Conservation (phyloP, 2,797 vertebrate genomes). For the Propithecus deckenii region DNA sequence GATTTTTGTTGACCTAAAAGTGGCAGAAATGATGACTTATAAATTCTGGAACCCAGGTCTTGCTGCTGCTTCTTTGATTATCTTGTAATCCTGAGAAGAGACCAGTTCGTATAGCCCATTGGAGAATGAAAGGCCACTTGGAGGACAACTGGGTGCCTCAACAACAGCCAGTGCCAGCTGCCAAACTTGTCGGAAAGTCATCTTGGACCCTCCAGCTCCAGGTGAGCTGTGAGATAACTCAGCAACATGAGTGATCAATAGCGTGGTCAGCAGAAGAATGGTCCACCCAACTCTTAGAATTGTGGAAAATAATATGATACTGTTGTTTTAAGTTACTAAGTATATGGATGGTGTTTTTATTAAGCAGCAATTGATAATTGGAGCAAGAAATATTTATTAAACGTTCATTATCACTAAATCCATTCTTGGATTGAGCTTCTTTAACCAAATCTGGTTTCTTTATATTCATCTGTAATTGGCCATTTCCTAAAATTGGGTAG, state of each 20-base stretch:
- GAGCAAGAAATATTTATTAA: neutral
- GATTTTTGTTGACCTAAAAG: neutral
- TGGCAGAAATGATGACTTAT: neutral
- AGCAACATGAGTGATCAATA: neutral
- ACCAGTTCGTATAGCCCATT: neutral
- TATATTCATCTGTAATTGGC: neutral
- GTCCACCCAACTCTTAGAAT: neutral
- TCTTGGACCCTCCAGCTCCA: neutral
- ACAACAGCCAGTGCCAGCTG: neutral
- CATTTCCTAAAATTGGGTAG: neutral
- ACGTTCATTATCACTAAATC: neutral
- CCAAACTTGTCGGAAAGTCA: neutral
- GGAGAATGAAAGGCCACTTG: neutral
- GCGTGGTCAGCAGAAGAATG: neutral
- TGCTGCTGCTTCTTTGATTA: neutral
- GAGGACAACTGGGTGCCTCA: neutral
- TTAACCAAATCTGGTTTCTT: neutral
- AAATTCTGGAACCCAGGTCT: neutral
- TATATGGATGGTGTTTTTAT: neutral
- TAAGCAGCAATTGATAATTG: neutral
- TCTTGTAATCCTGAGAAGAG: neutral
- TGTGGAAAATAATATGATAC: neutral
- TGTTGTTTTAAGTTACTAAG: neutral
- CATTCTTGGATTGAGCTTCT: neutral
- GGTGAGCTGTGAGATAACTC: accelerated